phyloP scores from a whole-genome alignment of 2,113 vertebrate species.

The Danio rerio region DNA sequence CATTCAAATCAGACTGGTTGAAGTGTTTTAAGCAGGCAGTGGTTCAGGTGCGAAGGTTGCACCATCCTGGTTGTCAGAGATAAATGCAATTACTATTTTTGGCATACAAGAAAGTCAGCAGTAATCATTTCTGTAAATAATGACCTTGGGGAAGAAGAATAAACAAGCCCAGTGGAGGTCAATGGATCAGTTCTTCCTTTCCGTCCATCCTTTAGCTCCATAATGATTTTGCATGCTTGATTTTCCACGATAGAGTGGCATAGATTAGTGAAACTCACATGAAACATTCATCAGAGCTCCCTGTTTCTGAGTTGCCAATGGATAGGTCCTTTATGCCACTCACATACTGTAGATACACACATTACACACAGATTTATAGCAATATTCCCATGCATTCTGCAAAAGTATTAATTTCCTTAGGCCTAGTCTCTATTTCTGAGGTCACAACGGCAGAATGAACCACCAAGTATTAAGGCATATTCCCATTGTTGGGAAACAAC shows the following conservation, averaged over 20 bases:
- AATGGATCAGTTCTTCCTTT: conserved; percentile 31
- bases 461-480: too few relatives aligned
- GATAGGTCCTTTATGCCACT: conserved; percentile 44
- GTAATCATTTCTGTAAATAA: conserved; percentile 55
- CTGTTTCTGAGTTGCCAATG: conserved; percentile 33
- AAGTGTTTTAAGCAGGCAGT: neutral
- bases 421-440: too few relatives aligned
- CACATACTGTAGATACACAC: conserved; percentile 45
- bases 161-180: conserved; percentile 51
- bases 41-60: conserved; percentile 27
- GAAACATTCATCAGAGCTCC: conserved; percentile 60
- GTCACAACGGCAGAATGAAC: too few relatives aligned
- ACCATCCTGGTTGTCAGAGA: conserved; percentile 36
- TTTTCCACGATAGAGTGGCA: conserved; percentile 49
- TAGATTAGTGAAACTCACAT: conserved; percentile 55
- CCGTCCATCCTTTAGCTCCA: conserved; percentile 10
- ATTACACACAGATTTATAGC: conserved; percentile 22
- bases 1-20: conserved; percentile 5
- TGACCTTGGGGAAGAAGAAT: conserved; percentile 48
- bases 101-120: conserved; percentile 4
- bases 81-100: conserved; percentile 41
- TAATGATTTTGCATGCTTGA: conserved; percentile 55
- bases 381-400: neutral
- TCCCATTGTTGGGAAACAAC: too few relatives aligned
- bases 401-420: too few relatives aligned